Conservation (phyloP, 2,797 vertebrate species). For the Catamblyrhynchus diadema region DNA sequence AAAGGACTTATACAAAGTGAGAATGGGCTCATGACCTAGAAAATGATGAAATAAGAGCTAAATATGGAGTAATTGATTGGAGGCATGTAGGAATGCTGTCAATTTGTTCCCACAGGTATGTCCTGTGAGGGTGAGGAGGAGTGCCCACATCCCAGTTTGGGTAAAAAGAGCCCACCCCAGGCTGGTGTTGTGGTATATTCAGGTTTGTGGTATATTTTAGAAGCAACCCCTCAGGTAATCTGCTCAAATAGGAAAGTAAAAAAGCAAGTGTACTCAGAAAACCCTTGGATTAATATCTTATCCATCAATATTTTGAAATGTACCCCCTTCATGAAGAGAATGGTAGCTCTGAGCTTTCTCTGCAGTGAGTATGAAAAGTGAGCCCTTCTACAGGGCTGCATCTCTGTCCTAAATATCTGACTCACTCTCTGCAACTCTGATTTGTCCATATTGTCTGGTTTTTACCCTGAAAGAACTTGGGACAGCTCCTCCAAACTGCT, state of each 20-base stretch:
- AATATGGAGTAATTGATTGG: neutral
- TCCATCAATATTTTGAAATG: neutral
- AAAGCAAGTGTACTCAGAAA: neutral
- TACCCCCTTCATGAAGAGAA: neutral
- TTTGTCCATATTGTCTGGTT: neutral
- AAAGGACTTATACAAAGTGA: fast-evolving
- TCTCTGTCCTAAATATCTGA: neutral
- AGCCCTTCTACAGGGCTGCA: neutral
- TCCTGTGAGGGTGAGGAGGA: neutral
- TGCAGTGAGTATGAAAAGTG: neutral
- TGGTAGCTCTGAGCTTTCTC: neutral
- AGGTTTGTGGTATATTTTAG: neutral
- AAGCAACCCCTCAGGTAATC: neutral
- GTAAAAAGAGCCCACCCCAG: neutral
- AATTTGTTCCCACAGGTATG: neutral
- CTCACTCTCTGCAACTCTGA: fast-evolving
- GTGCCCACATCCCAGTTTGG: fast-evolving
- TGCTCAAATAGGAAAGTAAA: neutral
- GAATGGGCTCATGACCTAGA: neutral
- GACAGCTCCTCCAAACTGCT: neutral
- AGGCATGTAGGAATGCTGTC: neutral
- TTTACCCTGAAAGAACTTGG: neutral
- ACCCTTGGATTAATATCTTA: neutral
- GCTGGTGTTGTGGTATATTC: neutral
- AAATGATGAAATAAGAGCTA: neutral